A percentile compares a stretch with the other conserved stretches of the same genome.
These are phyloP conservation scores for Python bivittatus DNA, from an alignment of 2,113 vertebrate genomes.

Conservation along the genomic window DNA sequence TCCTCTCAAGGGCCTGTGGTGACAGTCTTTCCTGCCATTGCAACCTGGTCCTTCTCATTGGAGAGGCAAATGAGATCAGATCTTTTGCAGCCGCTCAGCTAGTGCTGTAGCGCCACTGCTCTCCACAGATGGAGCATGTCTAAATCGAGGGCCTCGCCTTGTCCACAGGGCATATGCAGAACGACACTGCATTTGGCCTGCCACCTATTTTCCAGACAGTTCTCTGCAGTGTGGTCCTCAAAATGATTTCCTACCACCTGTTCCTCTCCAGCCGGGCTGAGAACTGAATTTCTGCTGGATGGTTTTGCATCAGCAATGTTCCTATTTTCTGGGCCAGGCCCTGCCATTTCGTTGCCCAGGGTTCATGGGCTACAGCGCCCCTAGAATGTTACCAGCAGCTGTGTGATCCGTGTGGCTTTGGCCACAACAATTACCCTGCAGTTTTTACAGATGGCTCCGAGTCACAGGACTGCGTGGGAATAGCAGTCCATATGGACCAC, in stretches of 20 bases:
- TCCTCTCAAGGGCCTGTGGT: too few relatives aligned
- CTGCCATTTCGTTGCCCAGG: background rate
- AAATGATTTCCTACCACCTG: background rate
- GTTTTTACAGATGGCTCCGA: slow-evolving; percentile 11
- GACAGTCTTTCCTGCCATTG: too few relatives aligned
- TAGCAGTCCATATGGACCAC: background rate
- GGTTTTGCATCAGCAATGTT: background rate
- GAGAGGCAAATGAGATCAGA: too few relatives aligned
- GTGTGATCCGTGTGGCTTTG: background rate
- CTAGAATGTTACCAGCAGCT: background rate
- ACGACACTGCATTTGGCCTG: background rate
- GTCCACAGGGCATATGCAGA: too few relatives aligned
- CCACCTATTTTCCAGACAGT: background rate
- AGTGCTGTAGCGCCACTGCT: too few relatives aligned
- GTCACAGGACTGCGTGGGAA: slow-evolving; percentile 14
- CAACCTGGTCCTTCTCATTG: too few relatives aligned
- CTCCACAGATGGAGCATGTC: too few relatives aligned
- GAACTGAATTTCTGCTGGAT: background rate
- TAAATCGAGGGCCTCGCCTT: too few relatives aligned
- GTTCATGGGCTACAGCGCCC: background rate
- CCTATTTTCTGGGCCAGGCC: background rate
- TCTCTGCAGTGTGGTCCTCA: background rate
- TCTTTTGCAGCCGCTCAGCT: too few relatives aligned
- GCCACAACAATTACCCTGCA: background rate
- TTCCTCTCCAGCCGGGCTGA: background rate